Percentiles rank a stretch among this genome's conserved stretches.
These are phyloP conservation scores for Panulirus ornatus DNA, from an alignment of 1,140 invertebrate species.

Conservation along the genomic window DNA sequence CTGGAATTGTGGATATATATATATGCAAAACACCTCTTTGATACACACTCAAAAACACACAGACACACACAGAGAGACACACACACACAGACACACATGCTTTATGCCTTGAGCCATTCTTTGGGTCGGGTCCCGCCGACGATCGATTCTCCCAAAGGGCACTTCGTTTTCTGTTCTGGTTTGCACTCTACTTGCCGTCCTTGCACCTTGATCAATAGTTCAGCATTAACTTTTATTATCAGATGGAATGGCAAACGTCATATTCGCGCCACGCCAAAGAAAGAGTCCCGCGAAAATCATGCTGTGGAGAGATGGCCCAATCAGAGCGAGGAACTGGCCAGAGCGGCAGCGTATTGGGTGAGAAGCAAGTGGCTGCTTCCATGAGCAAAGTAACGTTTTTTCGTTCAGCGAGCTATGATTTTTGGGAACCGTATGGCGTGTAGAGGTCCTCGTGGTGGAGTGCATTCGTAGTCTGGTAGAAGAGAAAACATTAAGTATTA, in stretches of 20 bases:
- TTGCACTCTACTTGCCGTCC: not conserved
- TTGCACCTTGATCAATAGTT: not conserved
- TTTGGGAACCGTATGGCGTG: too few relatives aligned
- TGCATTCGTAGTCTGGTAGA: too few relatives aligned
- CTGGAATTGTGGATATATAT: too few relatives aligned
- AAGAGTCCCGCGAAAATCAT: slow-evolving; percentile 28
- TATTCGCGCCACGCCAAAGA: slow-evolving; percentile 39
- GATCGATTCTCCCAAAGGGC: slow-evolving; percentile 1
- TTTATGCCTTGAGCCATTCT: not conserved
- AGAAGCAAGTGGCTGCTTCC: slow-evolving; percentile 41
- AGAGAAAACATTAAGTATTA: too few relatives aligned
- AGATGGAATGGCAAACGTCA: slow-evolving; percentile 2
- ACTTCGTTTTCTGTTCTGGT: slow-evolving; percentile 26
- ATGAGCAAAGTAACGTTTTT: not conserved
- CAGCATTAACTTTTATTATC: slow-evolving; percentile 25
- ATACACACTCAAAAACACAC: too few relatives aligned
- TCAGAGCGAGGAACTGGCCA: slow-evolving; percentile 15
- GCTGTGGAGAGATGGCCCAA: slow-evolving; percentile 23
- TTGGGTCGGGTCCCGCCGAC: not conserved
- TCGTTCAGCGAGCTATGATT: not conserved
- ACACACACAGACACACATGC: too few relatives aligned
- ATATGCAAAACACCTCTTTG: too few relatives aligned
- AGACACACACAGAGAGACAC: too few relatives aligned
- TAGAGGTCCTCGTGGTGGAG: too few relatives aligned
- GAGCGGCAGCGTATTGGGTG: slow-evolving; percentile 40